Evolutionary conservation across 2,888 invertebrate genomes (phyloP), one percentile per base, ranked within the genome.

Genomic region (Stenoptilia bipunctidactyla): DNA sequence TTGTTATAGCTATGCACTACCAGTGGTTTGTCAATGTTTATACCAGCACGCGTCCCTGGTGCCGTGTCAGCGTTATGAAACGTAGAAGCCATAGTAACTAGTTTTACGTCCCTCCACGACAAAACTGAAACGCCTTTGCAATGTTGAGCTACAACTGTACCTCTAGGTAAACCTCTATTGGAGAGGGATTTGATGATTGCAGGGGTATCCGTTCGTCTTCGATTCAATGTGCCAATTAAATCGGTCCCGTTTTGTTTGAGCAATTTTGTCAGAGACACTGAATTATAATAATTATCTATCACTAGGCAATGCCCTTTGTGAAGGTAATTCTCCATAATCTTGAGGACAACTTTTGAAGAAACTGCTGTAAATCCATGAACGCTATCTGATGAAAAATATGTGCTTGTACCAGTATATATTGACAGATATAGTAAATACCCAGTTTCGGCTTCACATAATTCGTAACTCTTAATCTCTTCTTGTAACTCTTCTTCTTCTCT

Each of bases 241-340:
- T 45, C 45, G 5, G 42, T 45, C n/a, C 36, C n/a, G n/a, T 30
- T 13, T 15, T 5, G 6, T 13, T 44, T 44, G 8, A 40, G 15
- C 15, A 25, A 40, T 13, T 36, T n/a, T 2, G 41, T 37, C 1
- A 44, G 37, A 2, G 27, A 9, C 13, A 47, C 37, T 1, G 12
- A 27, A 36, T 52, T 50, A 27, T 48, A 49, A 13, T 37, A 50
- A 34, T 50, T 49, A 36, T 49, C 47, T 46, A 47, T 49, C n/a
- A 39, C 39, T 0, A 51, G 34, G 14, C 37, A 42, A 38, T 49
- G 40, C 6, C 48, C 46, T 36, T 42, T 43, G 13, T 37, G 2
- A 15, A 44, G 30, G 36, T 39, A 49, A 0, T 37, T 40, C 13
- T 45, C 13, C 35, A 47, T 40, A 12, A 50, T 14, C 14, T 38